Evolutionary conservation across 2,888 invertebrate species (phyloP).

Genomic region (Tiphia femorata): DNA sequence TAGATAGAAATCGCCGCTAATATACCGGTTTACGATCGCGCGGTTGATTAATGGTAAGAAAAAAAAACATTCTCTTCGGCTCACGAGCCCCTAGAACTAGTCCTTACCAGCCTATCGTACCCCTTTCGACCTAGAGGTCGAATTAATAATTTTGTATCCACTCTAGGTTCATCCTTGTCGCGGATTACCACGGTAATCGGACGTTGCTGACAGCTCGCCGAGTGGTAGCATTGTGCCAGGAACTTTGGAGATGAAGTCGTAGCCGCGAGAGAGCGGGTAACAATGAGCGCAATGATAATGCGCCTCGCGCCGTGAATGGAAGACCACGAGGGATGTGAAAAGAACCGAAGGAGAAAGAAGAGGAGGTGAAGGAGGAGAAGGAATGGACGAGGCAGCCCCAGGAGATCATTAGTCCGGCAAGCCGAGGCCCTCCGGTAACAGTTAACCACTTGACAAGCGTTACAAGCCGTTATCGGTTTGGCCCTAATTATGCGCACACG

Average conservation of each 20-base stretch:
- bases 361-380: slow-evolving; percentile 13
- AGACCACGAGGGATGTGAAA: slow-evolving; percentile 22
- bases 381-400: slow-evolving; percentile 38
- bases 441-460: slow-evolving; percentile 52
- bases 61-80: no score
- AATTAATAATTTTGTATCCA: slow-evolving; percentile 22
- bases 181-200: slow-evolving; percentile 41
- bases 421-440: slow-evolving; percentile 47
- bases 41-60: no score
- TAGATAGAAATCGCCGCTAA: no score
- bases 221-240: slow-evolving; percentile 31
- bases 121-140: slow-evolving; percentile 5
- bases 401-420: slow-evolving; percentile 60
- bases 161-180: slow-evolving; percentile 24
- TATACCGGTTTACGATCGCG: no score
- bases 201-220: slow-evolving; percentile 28
- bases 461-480: slow-evolving; percentile 52
- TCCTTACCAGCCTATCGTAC: no score
- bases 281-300: slow-evolving; percentile 57
- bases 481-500: slow-evolving; percentile 51
- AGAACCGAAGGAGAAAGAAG: slow-evolving; percentile 14
- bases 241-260: slow-evolving; percentile 49
- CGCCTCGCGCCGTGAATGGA: slow-evolving; percentile 47
- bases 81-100: no score
- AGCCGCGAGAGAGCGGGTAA: slow-evolving; percentile 41